Percentiles rank a stretch among this genome's conserved stretches.
These are phyloP conservation scores for Macrosteles quadrilineatus DNA, from an alignment of 1,140 invertebrate genomes.

Conservation along the genomic window DNA sequence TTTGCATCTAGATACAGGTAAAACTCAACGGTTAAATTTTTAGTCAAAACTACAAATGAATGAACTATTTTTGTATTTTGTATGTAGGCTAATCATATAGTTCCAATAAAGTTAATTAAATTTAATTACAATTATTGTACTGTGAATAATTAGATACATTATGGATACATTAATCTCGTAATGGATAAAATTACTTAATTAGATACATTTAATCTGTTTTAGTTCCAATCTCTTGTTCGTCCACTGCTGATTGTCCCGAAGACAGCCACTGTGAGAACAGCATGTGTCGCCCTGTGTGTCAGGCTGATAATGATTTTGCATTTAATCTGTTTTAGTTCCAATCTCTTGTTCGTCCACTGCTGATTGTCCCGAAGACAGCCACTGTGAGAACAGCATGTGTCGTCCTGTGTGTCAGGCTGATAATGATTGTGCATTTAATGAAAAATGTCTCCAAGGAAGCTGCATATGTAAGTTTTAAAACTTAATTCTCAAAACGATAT, in stretches of 20 bases:
- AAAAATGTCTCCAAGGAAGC: conserved; percentile 78
- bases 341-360: conserved; percentile 67
- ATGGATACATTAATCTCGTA: no score
- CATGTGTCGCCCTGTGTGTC: conserved; percentile 74
- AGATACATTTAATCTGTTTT: no score
- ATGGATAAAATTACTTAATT: no score
- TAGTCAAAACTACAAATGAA: no score
- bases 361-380: conserved; percentile 68
- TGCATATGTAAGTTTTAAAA: conserved; percentile 69
- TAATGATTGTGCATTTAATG: conserved; percentile 85
- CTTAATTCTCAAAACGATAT: conserved; percentile 24
- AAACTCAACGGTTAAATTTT: no score
- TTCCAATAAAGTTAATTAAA: no score
- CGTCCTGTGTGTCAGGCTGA: conserved; percentile 72
- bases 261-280: conserved; percentile 73
- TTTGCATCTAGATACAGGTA: no score
- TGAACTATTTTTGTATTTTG: no score
- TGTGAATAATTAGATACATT: no score
- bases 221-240: conserved; percentile 76
- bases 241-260: conserved; percentile 65
- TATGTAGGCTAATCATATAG: no score
- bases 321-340: conserved; percentile 61
- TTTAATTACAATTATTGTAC: no score
- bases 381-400: conserved; percentile 78
- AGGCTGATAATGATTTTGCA: conserved; percentile 79